Evolutionary conservation across 2,888 invertebrate species (phyloP), one percentile per base, ranked within the genome.

Genomic region (Aphidoletes aphidimyza): DNA sequence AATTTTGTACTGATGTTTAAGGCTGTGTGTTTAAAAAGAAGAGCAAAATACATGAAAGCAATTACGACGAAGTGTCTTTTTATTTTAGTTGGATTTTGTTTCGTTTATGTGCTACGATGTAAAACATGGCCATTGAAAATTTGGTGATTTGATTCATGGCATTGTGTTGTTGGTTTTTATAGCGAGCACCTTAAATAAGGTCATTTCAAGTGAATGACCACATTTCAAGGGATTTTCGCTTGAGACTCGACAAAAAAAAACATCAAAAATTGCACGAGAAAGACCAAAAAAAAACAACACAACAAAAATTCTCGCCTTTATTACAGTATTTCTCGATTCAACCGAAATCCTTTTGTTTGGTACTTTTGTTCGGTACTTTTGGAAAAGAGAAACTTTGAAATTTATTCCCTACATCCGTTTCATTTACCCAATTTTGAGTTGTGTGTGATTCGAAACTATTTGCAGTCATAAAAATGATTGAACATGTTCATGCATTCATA

Each of bases 181-280:
- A 30, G 69, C n/a, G 69, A 17, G 14, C 69, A 69, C 69, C n/a
- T 69, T 69, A 69, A 69, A 69, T 69, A 69, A 69, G 69, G 69
- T 69, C 69, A 69, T 69, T 69, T 69, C 69, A 69, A 30, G 69
- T 69, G 69, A 69, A 30, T 69, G 69, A 83, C 83, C 37, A 83
- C 37, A 83, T 39, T 83, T 83, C 39, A 26, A 83, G 19, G n/a
- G 36, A 22, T 39, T 83, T 83, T 83, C 39, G 14, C 39, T 83
- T n/a, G 26, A 83, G 14, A 39, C n/a, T 6, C 34, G 3, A 36
- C 5, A 83, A 37, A 39, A 83, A 39, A 19, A 83, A 37, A 0
- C 39, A 83, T 22, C 39, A 11, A 83, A 83, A 83, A 83, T 39
- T 22, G n/a, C n/a, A n/a, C n/a, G n/a, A n/a, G n/a, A n/a, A n/a